Evolutionary conservation across 2,797 vertebrate genomes (phyloP), one percentile per base, ranked within the genome.

Genomic region (Melanogrammus aeglefinus): DNA sequence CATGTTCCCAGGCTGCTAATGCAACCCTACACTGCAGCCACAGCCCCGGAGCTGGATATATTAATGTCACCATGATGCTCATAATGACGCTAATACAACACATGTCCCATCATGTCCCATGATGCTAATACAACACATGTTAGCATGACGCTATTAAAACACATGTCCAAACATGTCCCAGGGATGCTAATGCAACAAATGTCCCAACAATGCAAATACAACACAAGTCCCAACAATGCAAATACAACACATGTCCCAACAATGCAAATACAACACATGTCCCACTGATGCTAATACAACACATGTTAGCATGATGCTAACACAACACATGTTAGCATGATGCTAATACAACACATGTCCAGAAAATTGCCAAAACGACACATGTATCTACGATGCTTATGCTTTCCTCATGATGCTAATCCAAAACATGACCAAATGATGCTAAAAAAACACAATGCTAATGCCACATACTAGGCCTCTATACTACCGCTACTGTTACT

Each of bases 1-100:
- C n/a, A 24, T 69, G 63, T 69, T 69, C 8, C 63, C 63, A 69
- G 63, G 63, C 63, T 69, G 63, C 63, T 69, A 69, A 69, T 69
- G 63, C 63, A 69, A 69, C n/a, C 63, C 10, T 27, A 69, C 63
- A 69, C 24, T 69, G 63, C 24, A 63, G 63, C 63, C n/a, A 69
- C 63, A 69, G 63, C 63, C 63, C 63, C 9, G 57, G 27, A 69
- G 63, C n/a, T 69, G 63, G 63, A 24, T 69, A 69, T 69, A 69
- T 69, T 69, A 69, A 69, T 27, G 63, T 69, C 63, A 69, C 63
- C n/a, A 69, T 24, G 57, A 66, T 66, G 63, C 63, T 69, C 24
- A 69, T 69, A 69, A 69, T 24, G 63, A 69, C 24, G 24, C 63
- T 69, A 69, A 69, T 69, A 27, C 24, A 69, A 69, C 9, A 69